Conservation (phyloP, 1,140 invertebrate species). For the Euura saliciscinereae region DNA sequence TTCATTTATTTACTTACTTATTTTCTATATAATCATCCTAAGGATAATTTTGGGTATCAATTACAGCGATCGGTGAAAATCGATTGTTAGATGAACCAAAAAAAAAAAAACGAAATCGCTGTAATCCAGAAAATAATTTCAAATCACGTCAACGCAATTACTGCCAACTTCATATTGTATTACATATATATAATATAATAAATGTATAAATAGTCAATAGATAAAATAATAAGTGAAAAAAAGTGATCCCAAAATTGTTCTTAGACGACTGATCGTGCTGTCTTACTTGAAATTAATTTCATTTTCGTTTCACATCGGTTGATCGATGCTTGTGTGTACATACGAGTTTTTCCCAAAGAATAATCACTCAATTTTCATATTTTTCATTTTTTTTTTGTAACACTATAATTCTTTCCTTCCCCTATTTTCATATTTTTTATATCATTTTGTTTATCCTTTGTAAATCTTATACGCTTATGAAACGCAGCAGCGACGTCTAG, state of each 20-base stretch:
- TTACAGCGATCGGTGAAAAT: neutral
- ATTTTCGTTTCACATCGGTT: neutral
- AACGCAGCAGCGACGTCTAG: neutral
- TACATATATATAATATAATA: constrained; percentile 41
- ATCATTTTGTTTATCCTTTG: neutral
- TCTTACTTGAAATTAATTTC: neutral
- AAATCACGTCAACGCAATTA: constrained; percentile 34
- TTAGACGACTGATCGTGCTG: constrained; percentile 8
- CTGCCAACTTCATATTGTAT: constrained; percentile 51
- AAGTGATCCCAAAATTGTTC: constrained; percentile 31
- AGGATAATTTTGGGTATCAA: neutral
- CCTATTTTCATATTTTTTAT: neutral
- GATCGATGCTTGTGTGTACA: neutral
- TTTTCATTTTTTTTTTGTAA: no score
- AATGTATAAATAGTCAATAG: neutral
- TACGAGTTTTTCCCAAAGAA: neutral
- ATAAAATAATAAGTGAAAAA: neutral
- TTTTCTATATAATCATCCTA: neutral
- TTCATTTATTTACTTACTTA: neutral
- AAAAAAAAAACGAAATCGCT: neutral
- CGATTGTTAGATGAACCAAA: neutral
- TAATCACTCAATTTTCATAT: no score
- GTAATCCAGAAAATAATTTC: neutral
- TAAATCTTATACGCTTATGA: constrained; percentile 2
- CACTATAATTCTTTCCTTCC: neutral